phyloP scores from a whole-genome alignment of 2,113 vertebrate genomes.

The Phoxinus phoxinus region DNA sequence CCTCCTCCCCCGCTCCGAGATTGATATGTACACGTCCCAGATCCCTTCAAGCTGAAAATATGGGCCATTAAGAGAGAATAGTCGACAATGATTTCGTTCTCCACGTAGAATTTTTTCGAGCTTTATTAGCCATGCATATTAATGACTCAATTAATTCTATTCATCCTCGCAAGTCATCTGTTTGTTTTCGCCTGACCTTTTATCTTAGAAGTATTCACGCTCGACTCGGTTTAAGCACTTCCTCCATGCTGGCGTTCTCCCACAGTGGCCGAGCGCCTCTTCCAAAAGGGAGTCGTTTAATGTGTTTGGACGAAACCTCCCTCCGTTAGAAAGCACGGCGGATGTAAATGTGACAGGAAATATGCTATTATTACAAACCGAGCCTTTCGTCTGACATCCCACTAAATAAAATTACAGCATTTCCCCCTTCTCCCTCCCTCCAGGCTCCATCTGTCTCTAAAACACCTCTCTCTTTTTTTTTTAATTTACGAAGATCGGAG shows the following conservation, averaged over 20 bases:
- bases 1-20: slow-evolving; percentile 65
- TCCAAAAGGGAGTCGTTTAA: slow-evolving; percentile 70
- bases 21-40: slow-evolving; percentile 76
- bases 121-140: slow-evolving; percentile 87
- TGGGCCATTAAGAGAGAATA: slow-evolving; percentile 79
- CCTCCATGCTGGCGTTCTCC: slow-evolving; percentile 77
- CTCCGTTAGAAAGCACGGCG: slow-evolving; percentile 68
- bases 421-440: slow-evolving; percentile 46
- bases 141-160: slow-evolving; percentile 91
- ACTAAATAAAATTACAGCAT: slow-evolving; percentile 74
- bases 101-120: slow-evolving; percentile 73
- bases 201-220: slow-evolving; percentile 83
- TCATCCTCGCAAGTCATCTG: slow-evolving; percentile 85
- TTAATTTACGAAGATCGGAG: slow-evolving; percentile 76
- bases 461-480: slow-evolving; percentile 64
- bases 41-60: slow-evolving; percentile 81
- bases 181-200: slow-evolving; percentile 90
- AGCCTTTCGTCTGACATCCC: slow-evolving; percentile 77
- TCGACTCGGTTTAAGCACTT: slow-evolving; percentile 83
- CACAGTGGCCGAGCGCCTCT: slow-evolving; percentile 57
- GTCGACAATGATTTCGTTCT: slow-evolving; percentile 76
- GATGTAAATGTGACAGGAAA: slow-evolving; percentile 76
- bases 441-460: slow-evolving; percentile 71
- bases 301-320: slow-evolving; percentile 67
- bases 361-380: slow-evolving; percentile 73